Base-by-base conservation (phyloP, 2,113 vertebrate species). In the Sander lucioperca region DNA sequence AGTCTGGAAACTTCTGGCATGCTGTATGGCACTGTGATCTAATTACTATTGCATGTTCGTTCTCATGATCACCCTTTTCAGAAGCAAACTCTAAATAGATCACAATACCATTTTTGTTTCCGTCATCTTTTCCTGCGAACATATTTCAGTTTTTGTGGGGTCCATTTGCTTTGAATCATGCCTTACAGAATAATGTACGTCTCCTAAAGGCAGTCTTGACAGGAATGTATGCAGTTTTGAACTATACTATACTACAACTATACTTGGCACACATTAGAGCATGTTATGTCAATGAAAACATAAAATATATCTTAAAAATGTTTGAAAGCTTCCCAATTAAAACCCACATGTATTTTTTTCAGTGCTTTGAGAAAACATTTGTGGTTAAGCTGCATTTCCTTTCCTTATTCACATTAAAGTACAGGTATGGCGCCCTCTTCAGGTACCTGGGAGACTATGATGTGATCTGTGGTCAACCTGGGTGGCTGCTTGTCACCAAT, bases 121-220 rank as follows among this genome's bases (percentile, higher is more conserved):
- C 7, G 16, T 64, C 3, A 9, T 23, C 6, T 21, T 25, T 54
- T 62, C 16, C 25, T 19, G 2, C 0, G 1, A 62, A 30, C 5
- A 2, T 21, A 27, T 25, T 56, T 45, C 0, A 51, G 39, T 45
- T 58, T 45, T 50, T 71, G n/a, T 57, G 27, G 56, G 45, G 18
- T 63, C 48, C 3, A 63, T 74, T 73, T 67, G 57, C 64, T 64
- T 74, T 57, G 58, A 43, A 43, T 43, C 39, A 43, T 43, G 39
- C 39, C 39, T 33, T 33, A 33, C 33, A 33, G 5, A 33, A 33
- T 33, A 33, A 33, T 33, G 33, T 33, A 6, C 3, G 33, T 33
- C 33, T 43, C 39, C 39, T 11, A 43, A 43, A 43, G 10, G 39
- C 39, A 10, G 10, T 43, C 39, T 43, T 43, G 10, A 11, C 39